Conservation (phyloP, 1,140 invertebrate genomes). For the Leucophenga varia region DNA sequence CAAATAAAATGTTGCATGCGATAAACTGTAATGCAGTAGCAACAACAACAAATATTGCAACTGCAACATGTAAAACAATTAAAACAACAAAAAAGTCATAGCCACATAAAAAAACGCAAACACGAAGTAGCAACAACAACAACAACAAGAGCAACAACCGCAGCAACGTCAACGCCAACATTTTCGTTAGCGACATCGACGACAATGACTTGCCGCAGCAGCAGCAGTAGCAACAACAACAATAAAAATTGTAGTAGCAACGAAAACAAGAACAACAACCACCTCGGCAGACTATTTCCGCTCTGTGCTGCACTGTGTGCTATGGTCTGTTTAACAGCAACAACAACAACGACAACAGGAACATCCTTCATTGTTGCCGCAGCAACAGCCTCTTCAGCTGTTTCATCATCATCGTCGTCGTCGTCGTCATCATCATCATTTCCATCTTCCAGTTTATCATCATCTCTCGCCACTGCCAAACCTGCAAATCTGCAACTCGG, state of each 20-base stretch:
- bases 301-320: too few species aligned
- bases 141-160: constrained; percentile 6
- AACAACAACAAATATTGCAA: constrained; percentile 17
- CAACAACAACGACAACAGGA: constrained; percentile 26
- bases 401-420: constrained; percentile 13
- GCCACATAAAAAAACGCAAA: neutral
- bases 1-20: constrained; percentile 31
- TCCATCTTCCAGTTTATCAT: constrained; percentile 8
- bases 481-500: constrained; percentile 31
- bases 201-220: constrained; percentile 16
- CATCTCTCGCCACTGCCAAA: constrained; percentile 19
- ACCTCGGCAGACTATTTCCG: neutral
- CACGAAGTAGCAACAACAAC: constrained; percentile 5
- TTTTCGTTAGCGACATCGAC: constrained; percentile 2
- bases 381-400: constrained; percentile 2
- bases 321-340: constrained; percentile 13
- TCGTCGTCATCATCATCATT: neutral
- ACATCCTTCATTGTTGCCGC: neutral
- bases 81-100: constrained; percentile 22
- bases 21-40: constrained; percentile 3
- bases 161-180: constrained; percentile 11
- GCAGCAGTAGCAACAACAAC: constrained; percentile 11
- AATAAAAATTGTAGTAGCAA: too few species aligned
- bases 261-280: neutral
- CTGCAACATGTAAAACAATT: constrained; percentile 38